Base-by-base conservation (phyloP, 2,888 invertebrate genomes). In the Eurois occulta region DNA sequence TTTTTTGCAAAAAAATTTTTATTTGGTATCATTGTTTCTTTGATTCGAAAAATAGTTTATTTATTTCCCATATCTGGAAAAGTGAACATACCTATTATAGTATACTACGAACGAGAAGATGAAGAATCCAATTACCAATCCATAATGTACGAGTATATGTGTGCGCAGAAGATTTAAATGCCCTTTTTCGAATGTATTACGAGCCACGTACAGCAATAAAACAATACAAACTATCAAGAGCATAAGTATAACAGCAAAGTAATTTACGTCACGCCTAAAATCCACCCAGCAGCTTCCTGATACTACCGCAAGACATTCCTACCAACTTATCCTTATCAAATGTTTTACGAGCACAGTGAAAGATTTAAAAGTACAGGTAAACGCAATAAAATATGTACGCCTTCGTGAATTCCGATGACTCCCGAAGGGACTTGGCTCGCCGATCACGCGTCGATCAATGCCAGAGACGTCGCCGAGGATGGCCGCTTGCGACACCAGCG, bases 401-500 rank as follows among this genome's bases (percentile, higher is more conserved):
- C 81, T 21, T 55, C 72, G 62, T 87, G 88, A 86, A 91, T 91
- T 86, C 80, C 85, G 90, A 91, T 93, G 87, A 90, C 91, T 92
- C 90, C 87, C 81, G 87, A 90, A 88, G 90, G 89, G 78, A 81
- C 89, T 88, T 79, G 88, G 95, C 94, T 94, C 96, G 88, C 83
- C 92, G 78, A 75, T 93, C 96, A 96, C 96, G 96, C 91, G 70
- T 90, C 86, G 83, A 78, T 91, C 96, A 96, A 96, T 96, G 96
- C 92, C 96, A 95, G 94, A 94, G 92, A 91, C 92, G 88, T 89
- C 82, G 88, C 90, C 90, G 84, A 89, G 90, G 90, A 90, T 90
- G 88, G 87, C 68, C 77, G 72, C 87, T 96, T 95, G 92, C 95
- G 91, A 90, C 92, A 95, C 83, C 72, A 66, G 16, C 52, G 70